A percentile compares a stretch with the other conserved stretches of the same genome.
Conservation (phyloP, 2,888 invertebrate species). For the Catonia carolina region DNA sequence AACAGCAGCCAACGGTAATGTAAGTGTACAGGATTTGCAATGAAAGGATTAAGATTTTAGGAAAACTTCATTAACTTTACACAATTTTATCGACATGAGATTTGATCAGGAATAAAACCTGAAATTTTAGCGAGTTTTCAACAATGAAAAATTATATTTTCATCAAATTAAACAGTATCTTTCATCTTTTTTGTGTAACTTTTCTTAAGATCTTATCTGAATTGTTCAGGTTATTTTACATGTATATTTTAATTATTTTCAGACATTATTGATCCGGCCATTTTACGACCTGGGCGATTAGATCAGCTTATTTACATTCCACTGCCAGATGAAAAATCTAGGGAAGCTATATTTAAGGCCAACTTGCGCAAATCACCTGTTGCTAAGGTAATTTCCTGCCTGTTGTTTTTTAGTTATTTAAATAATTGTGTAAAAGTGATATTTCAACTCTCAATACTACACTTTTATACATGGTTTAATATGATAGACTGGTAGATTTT, state of each 20-base stretch:
- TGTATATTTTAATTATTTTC: constrained; percentile 38
- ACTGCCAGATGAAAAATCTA: constrained; percentile 96
- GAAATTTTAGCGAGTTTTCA: background rate
- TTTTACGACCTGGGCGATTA: constrained; percentile 94
- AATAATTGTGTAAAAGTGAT: too few species aligned
- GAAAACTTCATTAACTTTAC: too few species aligned
- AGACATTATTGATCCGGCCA: constrained; percentile 99
- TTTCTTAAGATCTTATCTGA: too few species aligned
- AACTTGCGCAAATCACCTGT: constrained; percentile 95
- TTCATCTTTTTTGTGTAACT: constrained; percentile 1
- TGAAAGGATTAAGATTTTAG: too few species aligned
- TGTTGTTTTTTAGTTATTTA: constrained; percentile 2
- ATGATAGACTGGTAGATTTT: background rate
- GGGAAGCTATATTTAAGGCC: constrained; percentile 92
- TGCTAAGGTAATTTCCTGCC: constrained; percentile 54
- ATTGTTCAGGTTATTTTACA: too few species aligned
- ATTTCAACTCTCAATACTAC: background rate
- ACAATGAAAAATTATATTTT: background rate
- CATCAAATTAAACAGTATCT: background rate
- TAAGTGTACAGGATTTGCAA: too few species aligned
- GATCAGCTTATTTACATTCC: constrained; percentile 99
- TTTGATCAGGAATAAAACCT: too few species aligned
- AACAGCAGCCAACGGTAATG: too few species aligned
- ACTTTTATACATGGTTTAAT: background rate
- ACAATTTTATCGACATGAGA: too few species aligned